Base-by-base conservation (phyloP, 2,888 invertebrate species). In the Chelonus formosanus region DNA sequence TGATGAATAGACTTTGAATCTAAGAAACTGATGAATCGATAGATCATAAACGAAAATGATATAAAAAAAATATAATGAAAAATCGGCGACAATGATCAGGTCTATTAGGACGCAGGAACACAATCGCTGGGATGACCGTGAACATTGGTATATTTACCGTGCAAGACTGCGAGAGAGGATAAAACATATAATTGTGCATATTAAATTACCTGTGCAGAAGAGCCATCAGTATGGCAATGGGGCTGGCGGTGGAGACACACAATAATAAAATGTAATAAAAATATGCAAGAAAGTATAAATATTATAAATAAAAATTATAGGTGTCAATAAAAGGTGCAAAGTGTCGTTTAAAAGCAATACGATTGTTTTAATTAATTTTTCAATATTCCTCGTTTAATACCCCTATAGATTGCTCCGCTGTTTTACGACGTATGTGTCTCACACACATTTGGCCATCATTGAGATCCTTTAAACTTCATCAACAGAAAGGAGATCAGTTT, bases 151-250 rank as follows among this genome's bases (percentile, higher is more conserved):
- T 73, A 73, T 67, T 77, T 77, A 76, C 77, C 75, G 80, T 81
- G 80, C 79, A 78, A 75, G 75, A 78, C 76, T 73, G 75, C 75
- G 72, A 74, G 71, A 74, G 74, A 71, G 74, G 75, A 78, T 79
- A 80, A 81, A 78, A 81, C 80, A 75, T 80, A 80, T 80, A 82
- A 77, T 82, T 83, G 83, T 84, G 84, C 82, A 80, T 81, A 80
- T 78, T 82, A 77, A 84, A 88, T 93, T 95, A 95, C 95, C 95
- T 95, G 91, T 93, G 91, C 85, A 95, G 90, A 85, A 95, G 91
- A 88, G 93, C 94, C 94, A 95, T 94, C 90, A 95, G 93, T 88
- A 92, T 94, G 90, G 94, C 95, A 91, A 95, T 92, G 88, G 95
- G 94, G 93, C 95, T 94, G 92, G 88, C 89, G 84, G 86, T 87